phyloP scores from a whole-genome alignment of 2,113 vertebrate species.

The Indri indri region DNA sequence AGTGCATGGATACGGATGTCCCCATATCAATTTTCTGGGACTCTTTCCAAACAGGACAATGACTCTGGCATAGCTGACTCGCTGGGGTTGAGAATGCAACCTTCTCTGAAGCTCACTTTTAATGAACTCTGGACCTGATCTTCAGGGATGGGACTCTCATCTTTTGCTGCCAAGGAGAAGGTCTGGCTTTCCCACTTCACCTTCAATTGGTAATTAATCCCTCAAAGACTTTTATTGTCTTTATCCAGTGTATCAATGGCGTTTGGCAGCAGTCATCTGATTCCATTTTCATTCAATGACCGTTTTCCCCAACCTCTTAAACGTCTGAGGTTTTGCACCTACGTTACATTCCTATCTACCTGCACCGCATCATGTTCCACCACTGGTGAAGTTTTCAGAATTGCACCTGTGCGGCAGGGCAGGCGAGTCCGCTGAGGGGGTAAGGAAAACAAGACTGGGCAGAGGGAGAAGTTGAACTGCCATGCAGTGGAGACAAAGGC shows the following conservation, averaged over 20 bases:
- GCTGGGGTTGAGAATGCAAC: background rate
- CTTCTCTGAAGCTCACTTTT: background rate
- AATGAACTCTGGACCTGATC: background rate
- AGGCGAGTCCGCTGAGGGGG: background rate
- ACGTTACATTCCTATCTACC: too few relatives aligned
- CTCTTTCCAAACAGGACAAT: background rate
- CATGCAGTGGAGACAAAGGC: background rate
- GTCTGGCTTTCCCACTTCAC: background rate
- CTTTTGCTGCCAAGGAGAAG: background rate
- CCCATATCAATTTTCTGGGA: background rate
- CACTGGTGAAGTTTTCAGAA: too few relatives aligned
- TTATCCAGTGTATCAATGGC: background rate
- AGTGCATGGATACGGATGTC: background rate
- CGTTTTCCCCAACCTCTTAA: background rate
- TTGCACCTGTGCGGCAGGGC: background rate
- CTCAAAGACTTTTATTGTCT: background rate
- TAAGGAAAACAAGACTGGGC: background rate
- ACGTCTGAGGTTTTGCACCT: too few relatives aligned
- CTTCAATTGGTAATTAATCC: background rate
- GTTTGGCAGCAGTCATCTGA: background rate
- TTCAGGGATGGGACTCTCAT: background rate
- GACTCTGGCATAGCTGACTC: background rate
- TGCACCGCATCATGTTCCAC: too few relatives aligned
- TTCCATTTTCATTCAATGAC: accelerated
- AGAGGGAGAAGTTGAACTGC: background rate